Evolutionary conservation across 1,140 invertebrate species (phyloP).

Genomic region (Listronotus bonariensis): DNA sequence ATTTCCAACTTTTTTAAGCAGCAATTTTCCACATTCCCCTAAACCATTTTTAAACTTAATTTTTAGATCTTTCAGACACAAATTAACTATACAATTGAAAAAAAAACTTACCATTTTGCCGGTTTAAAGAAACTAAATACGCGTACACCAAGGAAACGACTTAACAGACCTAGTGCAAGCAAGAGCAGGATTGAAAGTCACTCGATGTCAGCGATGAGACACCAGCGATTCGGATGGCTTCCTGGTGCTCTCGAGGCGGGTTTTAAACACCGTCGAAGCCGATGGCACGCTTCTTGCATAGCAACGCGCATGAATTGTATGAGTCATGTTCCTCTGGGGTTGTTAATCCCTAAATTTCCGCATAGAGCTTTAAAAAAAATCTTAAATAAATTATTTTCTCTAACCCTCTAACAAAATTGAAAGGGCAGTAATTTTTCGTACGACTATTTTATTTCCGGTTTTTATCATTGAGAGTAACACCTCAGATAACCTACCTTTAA

Average conservation of each 20-base stretch:
- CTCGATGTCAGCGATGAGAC: conserved; percentile 38
- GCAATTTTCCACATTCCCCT: too few species aligned
- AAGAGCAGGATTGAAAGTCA: conserved; percentile 19
- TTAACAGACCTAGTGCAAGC: background rate
- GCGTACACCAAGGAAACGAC: background rate
- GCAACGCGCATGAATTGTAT: background rate
- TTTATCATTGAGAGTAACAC: too few species aligned
- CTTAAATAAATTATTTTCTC: too few species aligned
- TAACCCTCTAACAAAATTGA: too few species aligned
- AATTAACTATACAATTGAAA: background rate
- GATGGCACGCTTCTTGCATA: conserved; percentile 12
- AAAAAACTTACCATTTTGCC: conserved; percentile 7
- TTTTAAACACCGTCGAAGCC: conserved; percentile 1
- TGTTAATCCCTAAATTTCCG: background rate
- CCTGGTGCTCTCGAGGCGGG: conserved; percentile 4
- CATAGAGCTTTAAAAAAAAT: too few species aligned
- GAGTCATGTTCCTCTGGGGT: background rate
- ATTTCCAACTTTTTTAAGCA: too few species aligned
- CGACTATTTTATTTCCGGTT: too few species aligned
- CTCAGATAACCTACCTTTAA: too few species aligned
- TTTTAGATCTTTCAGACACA: too few species aligned
- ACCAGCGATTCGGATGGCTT: conserved; percentile 31
- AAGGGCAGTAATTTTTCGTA: too few species aligned
- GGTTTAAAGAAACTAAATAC: conserved; percentile 1
- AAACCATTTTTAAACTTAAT: too few species aligned